These are phyloP conservation scores for Lordiphosa mommai DNA, from an alignment of 1,140 invertebrate species.

Conservation along the genomic window DNA sequence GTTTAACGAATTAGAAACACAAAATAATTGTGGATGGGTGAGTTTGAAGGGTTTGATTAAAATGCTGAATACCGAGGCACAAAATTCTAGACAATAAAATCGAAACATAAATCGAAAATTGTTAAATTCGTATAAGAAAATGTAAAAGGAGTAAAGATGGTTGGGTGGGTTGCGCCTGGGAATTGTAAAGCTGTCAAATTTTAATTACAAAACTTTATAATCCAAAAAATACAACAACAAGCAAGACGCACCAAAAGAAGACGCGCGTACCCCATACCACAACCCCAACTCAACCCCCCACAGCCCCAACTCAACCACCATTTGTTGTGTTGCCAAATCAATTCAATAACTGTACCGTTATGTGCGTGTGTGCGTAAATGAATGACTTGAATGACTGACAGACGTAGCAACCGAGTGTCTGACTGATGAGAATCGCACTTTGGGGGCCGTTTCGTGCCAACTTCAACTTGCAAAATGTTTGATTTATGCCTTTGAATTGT, in stretches of 20 bases:
- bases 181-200: conserved; percentile 78
- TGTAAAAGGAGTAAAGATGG: conserved; percentile 24
- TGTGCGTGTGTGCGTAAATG: conserved; percentile 69
- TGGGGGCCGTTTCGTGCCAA: conserved; percentile 40
- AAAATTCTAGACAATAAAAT: conserved; percentile 64
- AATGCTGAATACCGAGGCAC: conserved; percentile 22
- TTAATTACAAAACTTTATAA: conserved; percentile 79
- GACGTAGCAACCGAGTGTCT: conserved; percentile 30
- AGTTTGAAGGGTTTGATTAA: conserved; percentile 9
- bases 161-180: conserved; percentile 40
- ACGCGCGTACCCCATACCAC: not conserved
- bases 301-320: not conserved
- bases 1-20: conserved; percentile 76
- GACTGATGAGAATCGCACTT: not conserved
- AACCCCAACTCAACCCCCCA: not conserved
- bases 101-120: conserved; percentile 77
- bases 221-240: conserved; percentile 70
- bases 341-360: conserved; percentile 62
- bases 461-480: conserved; percentile 68
- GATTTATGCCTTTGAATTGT: conserved; percentile 73
- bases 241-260: conserved; percentile 21
- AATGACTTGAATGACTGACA: conserved; percentile 46
- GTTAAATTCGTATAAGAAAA: conserved; percentile 68
- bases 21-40: conserved; percentile 11
- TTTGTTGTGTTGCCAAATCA: conserved; percentile 45